A percentile compares a stretch with the other conserved stretches of the same genome.
Evolutionary conservation across 2,113 vertebrate genomes (phyloP).

Genomic region (Limanda limanda): DNA sequence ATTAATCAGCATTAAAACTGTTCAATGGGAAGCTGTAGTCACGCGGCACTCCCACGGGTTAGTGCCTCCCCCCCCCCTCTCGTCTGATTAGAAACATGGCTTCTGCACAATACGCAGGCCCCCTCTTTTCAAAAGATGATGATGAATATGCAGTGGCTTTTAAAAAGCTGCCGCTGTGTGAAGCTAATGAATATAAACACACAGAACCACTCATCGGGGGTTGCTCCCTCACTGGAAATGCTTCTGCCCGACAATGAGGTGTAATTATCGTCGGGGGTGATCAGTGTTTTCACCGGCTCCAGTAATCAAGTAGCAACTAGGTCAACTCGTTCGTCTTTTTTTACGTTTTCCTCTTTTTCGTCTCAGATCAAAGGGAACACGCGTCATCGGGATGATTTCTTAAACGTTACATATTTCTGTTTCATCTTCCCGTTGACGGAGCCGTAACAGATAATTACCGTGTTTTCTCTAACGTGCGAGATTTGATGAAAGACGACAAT

Average conservation of each 20-base stretch:
- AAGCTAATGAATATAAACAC: conserved; percentile 49
- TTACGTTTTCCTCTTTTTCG: conserved; percentile 31
- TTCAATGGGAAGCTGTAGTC: conserved; percentile 19
- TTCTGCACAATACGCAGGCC: conserved; percentile 33
- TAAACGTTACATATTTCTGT: conserved; percentile 63
- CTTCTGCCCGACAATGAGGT: conserved; percentile 30
- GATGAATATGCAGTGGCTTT: conserved; percentile 56
- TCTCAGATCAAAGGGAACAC: conserved; percentile 61
- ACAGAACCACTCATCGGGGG: conserved; percentile 20
- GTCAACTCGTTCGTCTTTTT: conserved; percentile 56
- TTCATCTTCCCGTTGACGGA: conserved; percentile 58
- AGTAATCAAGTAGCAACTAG: conserved; percentile 64
- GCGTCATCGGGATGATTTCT: conserved; percentile 52
- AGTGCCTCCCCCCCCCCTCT: background rate
- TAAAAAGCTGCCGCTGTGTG: conserved; percentile 22
- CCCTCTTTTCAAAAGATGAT: conserved; percentile 14
- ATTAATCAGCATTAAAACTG: conserved; percentile 73
- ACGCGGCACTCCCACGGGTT: background rate
- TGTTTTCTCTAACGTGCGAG: conserved; percentile 28
- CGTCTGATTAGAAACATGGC: conserved; percentile 58
- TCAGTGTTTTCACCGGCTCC: conserved; percentile 46
- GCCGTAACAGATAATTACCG: conserved; percentile 53
- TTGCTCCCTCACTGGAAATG: conserved; percentile 10
- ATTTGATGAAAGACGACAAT: conserved; percentile 62
- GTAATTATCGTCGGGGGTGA: conserved; percentile 57